phyloP scores from a whole-genome alignment of 2,888 invertebrate genomes.

The Ormyrus pomaceus region DNA sequence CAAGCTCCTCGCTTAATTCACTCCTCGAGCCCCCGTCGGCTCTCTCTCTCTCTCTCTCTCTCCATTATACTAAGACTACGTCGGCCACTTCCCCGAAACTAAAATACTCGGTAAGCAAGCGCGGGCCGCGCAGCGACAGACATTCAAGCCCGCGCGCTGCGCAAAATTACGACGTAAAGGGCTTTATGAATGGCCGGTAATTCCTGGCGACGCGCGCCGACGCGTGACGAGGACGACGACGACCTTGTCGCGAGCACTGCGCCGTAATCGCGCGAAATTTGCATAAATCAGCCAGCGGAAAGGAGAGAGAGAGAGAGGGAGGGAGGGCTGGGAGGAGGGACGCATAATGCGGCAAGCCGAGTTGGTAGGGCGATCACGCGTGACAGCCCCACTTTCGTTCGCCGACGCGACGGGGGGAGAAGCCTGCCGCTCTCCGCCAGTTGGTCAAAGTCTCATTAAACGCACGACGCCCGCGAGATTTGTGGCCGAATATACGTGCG shows the following conservation, averaged over 20 bases:
- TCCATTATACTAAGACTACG: too few relatives aligned
- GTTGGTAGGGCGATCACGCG: constrained; percentile 33
- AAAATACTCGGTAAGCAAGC: too few relatives aligned
- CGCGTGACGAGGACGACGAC: constrained; percentile 17
- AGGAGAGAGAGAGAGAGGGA: not conserved
- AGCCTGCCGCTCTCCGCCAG: not conserved
- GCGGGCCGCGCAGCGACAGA: too few relatives aligned
- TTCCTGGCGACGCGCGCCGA: constrained; percentile 15
- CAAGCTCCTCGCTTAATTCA: too few relatives aligned
- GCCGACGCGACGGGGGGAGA: constrained; percentile 5
- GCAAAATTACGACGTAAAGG: constrained; percentile 1
- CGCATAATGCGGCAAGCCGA: not conserved
- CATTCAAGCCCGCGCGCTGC: too few relatives aligned
- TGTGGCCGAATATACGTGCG: too few relatives aligned
- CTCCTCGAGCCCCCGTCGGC: too few relatives aligned
- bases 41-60: too few relatives aligned
- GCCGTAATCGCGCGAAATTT: constrained; percentile 33
- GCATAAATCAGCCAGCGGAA: constrained; percentile 39
- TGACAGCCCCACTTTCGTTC: not conserved
- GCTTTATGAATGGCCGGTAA: constrained; percentile 53
- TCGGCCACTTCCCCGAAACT: too few relatives aligned
- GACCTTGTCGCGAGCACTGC: constrained; percentile 28
- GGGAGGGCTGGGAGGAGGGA: not conserved
- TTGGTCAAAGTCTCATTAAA: constrained; percentile 27
- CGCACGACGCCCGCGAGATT: too few relatives aligned